Conservation (phyloP, 2,113 vertebrate species). For the Axis porcinus region DNA sequence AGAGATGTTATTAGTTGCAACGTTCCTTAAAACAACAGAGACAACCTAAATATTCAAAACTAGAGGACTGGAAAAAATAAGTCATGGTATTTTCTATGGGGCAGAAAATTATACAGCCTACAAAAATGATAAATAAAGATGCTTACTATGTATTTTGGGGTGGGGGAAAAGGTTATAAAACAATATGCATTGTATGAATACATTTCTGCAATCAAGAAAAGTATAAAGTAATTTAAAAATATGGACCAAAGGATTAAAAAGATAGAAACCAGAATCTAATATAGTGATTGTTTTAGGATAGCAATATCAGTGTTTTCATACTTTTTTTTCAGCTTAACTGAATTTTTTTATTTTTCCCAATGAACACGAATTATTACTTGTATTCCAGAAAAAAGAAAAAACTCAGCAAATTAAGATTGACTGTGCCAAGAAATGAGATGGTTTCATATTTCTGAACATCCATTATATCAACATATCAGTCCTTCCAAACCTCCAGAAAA, state of each 20-base stretch:
- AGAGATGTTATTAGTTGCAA: background rate
- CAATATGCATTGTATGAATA: background rate
- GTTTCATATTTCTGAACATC: background rate
- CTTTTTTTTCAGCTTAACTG: slow-evolving; percentile 12
- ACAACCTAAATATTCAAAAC: background rate
- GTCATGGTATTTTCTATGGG: background rate
- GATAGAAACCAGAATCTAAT: background rate
- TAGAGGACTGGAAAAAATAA: background rate
- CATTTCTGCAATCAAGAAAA: background rate
- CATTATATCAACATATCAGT: background rate
- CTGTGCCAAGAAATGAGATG: background rate
- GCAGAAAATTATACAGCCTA: background rate
- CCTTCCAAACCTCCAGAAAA: background rate
- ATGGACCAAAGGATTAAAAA: background rate
- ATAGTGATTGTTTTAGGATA: background rate
- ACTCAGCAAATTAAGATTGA: background rate
- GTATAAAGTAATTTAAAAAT: background rate
- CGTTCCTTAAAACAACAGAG: background rate
- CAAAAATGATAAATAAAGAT: background rate
- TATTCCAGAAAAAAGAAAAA: background rate
- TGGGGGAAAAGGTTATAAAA: background rate
- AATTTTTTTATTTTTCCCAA: background rate
- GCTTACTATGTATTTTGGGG: background rate
- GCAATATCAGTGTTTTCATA: background rate
- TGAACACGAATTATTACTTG: background rate